Conservation (phyloP, 2,113 vertebrate genomes). For the Formicarius rufipectus region DNA sequence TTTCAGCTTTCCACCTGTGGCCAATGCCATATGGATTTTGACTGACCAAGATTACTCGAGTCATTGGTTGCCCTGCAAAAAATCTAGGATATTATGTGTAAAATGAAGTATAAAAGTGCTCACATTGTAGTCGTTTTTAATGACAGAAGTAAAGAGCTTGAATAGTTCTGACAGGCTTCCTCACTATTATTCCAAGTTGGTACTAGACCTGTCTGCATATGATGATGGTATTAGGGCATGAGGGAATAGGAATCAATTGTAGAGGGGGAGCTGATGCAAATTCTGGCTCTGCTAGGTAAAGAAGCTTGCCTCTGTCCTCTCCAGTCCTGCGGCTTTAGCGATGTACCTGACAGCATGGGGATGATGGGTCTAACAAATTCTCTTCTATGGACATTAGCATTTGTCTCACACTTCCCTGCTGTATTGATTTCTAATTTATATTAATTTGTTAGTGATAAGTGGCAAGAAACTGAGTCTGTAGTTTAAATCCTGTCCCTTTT, state of each 20-base stretch:
- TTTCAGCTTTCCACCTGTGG: background rate
- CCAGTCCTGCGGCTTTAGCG: background rate
- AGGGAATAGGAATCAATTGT: background rate
- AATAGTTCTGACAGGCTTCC: background rate
- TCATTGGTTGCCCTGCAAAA: background rate
- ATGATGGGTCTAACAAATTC: background rate
- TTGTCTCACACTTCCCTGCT: background rate
- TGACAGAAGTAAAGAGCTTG: background rate
- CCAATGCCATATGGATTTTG: background rate
- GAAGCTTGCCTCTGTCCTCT: background rate
- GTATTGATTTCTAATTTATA: conserved; percentile 9
- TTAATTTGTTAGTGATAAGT: background rate
- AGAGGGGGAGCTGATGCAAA: background rate
- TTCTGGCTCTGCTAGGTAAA: background rate
- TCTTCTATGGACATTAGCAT: background rate
- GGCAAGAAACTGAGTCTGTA: background rate
- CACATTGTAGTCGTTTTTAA: background rate
- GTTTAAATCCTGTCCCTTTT: background rate
- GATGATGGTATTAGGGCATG: background rate
- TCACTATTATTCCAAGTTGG: background rate
- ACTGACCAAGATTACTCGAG: background rate
- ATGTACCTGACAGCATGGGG: background rate
- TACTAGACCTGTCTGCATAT: rapidly evolving
- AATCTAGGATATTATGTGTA: rapidly evolving
- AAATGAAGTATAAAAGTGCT: background rate